Base-by-base conservation (phyloP, 2,113 vertebrate species). In the Climacteris rufus region DNA sequence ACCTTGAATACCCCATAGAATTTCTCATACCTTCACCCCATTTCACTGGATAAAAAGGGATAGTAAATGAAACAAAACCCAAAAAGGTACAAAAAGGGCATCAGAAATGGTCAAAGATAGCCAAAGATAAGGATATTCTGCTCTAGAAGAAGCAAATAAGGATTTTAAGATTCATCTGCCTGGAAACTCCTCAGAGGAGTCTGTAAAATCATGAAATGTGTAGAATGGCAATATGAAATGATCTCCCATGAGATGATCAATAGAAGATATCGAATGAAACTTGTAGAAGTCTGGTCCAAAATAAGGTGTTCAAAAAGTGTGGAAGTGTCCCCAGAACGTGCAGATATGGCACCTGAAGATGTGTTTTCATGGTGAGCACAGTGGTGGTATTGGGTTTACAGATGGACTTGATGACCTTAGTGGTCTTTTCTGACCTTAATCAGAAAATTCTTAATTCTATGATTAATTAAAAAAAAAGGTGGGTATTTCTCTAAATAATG, bases 231-330 rank as follows among this genome's bases (percentile, higher is more conserved):
- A 22, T 60, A 64, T 2, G 17, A 89, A 89, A 83, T 56, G 2
- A 35, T 31, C 2, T 47, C 21, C 21, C 0, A 2, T n/a, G 54
- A 53, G 14, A 27, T 0, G 4, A 56, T 27, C 28, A 52, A 9
- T 10, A 72, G 30, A 79, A 22, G 8, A 5, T 60, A 35, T 49
- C 1, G 3, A 87, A 71, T 65, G 23, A 45, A 84, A 63, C 20
- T 37, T 81, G 5, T 16, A 57, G 37, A 89, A 42, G 5, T 13
- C 23, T 78, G 12, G 7, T 77, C 61, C 16, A 39, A 76, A 85
- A 85, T 15, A 49, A 50, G 15, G 3, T 30, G 24, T 39, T 52
- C 11, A 30, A 30, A 44, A 60, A 52, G 13, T n/a, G 6, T 45
- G 53, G 6, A 59, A 30, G 3, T 30, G 59, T 52, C 33, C 22